Evolutionary conservation across 2,113 vertebrate genomes (phyloP).

Genomic region (Ophiodon elongatus): DNA sequence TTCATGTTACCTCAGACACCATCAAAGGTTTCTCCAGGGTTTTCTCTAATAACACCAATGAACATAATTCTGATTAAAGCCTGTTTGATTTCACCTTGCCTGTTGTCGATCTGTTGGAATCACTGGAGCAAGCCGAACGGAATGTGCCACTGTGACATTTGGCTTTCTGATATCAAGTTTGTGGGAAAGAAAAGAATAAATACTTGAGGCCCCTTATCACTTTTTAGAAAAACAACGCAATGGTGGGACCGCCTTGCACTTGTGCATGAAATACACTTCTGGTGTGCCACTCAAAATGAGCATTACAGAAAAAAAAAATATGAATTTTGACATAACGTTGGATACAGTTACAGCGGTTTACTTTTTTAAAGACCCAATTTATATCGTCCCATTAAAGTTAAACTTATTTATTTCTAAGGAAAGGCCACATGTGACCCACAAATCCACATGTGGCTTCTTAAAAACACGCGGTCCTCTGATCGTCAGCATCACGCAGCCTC

Average conservation of each 20-base stretch:
- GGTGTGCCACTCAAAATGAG: background rate
- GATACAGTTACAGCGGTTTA: background rate
- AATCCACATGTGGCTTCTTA: too few relatives aligned
- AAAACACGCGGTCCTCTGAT: background rate
- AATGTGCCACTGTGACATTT: conserved; percentile 34
- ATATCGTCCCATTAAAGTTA: background rate
- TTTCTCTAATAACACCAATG: background rate
- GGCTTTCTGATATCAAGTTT: conserved; percentile 36
- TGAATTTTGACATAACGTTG: background rate
- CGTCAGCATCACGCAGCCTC: background rate
- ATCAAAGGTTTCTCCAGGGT: background rate
- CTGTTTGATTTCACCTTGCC: background rate
- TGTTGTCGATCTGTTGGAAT: background rate
- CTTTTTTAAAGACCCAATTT: background rate
- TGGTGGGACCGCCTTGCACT: background rate
- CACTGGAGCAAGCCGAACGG: conserved; percentile 3
- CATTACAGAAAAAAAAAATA: background rate
- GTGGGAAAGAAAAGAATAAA: conserved; percentile 1
- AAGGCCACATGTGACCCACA: background rate
- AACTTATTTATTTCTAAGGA: background rate
- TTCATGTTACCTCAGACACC: background rate
- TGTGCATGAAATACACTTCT: background rate
- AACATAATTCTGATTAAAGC: background rate
- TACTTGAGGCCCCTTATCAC: conserved; percentile 8
- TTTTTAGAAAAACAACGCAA: background rate